These are phyloP conservation scores for Tragelaphus scriptus DNA, from an alignment of 2,113 vertebrate species.

Conservation along the genomic window DNA sequence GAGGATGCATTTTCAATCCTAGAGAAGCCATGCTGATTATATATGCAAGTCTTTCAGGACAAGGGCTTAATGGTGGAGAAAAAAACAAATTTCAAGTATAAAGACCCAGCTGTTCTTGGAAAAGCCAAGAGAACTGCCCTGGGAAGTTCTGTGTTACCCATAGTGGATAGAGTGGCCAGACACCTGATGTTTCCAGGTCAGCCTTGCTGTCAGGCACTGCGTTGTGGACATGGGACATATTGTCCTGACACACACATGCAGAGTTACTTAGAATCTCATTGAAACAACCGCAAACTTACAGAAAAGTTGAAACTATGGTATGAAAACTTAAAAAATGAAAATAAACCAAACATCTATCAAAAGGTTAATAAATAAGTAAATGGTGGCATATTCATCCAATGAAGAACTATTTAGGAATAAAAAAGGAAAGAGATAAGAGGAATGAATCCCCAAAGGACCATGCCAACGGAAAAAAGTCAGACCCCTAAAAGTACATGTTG, in stretches of 20 bases:
- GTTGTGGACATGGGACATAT: background rate
- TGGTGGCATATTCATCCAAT: background rate
- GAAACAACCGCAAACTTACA: background rate
- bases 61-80: background rate
- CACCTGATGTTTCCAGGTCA: background rate
- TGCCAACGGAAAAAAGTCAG: background rate
- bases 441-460: background rate
- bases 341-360: background rate
- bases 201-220: background rate
- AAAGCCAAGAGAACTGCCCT: background rate
- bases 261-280: background rate
- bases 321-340: background rate
- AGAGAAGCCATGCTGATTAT: background rate
- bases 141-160: background rate
- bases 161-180: background rate
- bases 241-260: background rate
- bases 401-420: background rate
- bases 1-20: background rate
- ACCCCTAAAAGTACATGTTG: background rate
- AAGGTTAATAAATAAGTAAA: background rate
- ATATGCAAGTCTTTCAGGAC: background rate
- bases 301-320: background rate
- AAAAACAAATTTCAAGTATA: background rate
- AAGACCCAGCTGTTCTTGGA: background rate
- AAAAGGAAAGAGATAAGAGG: background rate